These are phyloP conservation scores for Latrodectus geometricus DNA, from an alignment of 1,140 invertebrate species.

Conservation along the genomic window DNA sequence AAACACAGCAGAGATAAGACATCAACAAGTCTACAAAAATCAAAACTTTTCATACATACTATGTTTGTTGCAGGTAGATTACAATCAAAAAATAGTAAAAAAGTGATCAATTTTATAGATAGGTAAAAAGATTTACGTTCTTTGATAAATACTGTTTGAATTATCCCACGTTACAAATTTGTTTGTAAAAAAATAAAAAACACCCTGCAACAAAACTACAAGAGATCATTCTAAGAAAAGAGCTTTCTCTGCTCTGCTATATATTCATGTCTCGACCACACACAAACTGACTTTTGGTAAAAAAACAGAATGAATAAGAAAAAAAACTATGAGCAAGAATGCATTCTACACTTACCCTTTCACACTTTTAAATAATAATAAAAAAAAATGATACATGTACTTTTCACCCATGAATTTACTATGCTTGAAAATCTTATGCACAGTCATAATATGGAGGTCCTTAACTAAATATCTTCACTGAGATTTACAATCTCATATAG, in stretches of 20 bases:
- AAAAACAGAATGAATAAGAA: constrained; percentile 51
- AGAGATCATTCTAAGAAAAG: constrained; percentile 48
- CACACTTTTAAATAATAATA: constrained; percentile 54
- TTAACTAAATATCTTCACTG: constrained; percentile 9
- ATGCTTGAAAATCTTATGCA: constrained; percentile 36
- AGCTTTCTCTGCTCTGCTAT: constrained; percentile 36
- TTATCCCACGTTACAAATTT: constrained; percentile 37
- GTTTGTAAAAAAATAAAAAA: constrained; percentile 25
- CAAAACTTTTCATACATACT: constrained; percentile 42
- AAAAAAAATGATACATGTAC: constrained; percentile 43
- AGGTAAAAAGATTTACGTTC: constrained; percentile 2
- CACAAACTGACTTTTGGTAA: constrained; percentile 52
- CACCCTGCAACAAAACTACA: constrained; percentile 54
- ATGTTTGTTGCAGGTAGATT: constrained; percentile 48
- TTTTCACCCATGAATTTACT: constrained; percentile 36
- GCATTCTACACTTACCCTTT: constrained; percentile 51
- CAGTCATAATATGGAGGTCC: constrained; percentile 35
- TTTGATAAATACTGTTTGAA: constrained; percentile 26
- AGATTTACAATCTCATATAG: constrained; percentile 1
- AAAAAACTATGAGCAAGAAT: constrained; percentile 53
- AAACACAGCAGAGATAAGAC: constrained; percentile 41
- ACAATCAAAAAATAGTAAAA: constrained; percentile 39
- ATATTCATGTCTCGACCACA: constrained; percentile 58
- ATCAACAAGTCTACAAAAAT: constrained; percentile 54
- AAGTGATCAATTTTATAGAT: not conserved